Evolutionary conservation across 2,797 vertebrate genomes (phyloP), one percentile per base, ranked within the genome.

Genomic region (Microhierax caerulescens): DNA sequence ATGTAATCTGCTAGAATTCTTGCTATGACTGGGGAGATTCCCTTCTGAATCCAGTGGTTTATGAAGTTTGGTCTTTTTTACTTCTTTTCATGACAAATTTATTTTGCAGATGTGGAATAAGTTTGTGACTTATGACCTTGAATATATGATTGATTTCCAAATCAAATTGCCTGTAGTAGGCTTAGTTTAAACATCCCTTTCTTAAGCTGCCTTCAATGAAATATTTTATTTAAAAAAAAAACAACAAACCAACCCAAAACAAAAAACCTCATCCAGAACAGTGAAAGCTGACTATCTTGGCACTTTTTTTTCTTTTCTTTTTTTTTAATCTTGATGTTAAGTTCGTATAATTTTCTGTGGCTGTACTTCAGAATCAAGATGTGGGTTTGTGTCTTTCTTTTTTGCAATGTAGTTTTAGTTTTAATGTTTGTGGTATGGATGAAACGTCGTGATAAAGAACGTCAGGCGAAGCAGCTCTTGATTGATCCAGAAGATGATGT

Each of bases 401-500:
- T 95, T 79, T 90, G 32, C 76, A 30, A 23, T 85, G 7, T 95
- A 99, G 99, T 99, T 96, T 98, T 99, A 7, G 99, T 99, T 93
- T 96, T 99, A 92, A 98, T 99, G 98, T 99, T 99, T 15, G 99
- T 99, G 94, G 99, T 99, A 34, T 99, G 99, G 99, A 99, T 99
- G 99, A 99, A 99, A 94, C 98, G 99, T 3, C 98, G 99, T 12
- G 99, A 99, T 95, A 99, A 99, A 88, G 99, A 99, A 76, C 98
- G 99, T 19, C 99, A 99, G 96, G 99, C 99, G 90, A 99, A 99
- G 97, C 99, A 99, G 97, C 98, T 99, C 80, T 98, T 99, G 89
- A 99, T 99, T 51, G 99, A 99, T 96, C 99, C 99, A 0, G 99
- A 99, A 97, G 99, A 99, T 92, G 99, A 99, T 64, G 99, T 99